phyloP scores from a whole-genome alignment of 2,797 vertebrate genomes.

The Muscicapa comitata region DNA sequence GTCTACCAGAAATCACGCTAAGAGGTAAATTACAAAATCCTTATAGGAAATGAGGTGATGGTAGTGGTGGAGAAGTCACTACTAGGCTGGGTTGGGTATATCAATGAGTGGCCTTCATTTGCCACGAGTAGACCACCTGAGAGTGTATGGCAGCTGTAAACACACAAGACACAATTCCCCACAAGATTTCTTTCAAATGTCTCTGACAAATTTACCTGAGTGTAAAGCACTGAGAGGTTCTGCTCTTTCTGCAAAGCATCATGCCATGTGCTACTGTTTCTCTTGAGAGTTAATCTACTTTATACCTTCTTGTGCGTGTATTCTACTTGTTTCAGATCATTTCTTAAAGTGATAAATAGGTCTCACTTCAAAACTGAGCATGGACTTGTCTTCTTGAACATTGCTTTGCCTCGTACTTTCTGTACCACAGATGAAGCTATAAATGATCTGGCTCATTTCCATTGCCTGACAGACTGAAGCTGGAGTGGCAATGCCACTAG shows the following conservation, averaged over 20 bases:
- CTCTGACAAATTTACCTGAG: neutral
- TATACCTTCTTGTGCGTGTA: neutral
- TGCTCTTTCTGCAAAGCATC: neutral
- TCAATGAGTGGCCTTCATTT: neutral
- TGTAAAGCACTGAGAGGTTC: neutral
- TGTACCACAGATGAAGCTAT: neutral
- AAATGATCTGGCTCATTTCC: constrained; percentile 10
- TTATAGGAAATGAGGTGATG: neutral
- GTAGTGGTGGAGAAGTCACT: neutral
- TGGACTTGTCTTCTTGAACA: neutral
- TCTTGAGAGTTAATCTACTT: neutral
- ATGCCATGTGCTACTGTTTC: neutral
- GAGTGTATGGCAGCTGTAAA: neutral
- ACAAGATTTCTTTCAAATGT: neutral
- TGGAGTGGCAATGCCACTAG: neutral
- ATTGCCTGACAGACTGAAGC: neutral
- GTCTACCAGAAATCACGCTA: neutral
- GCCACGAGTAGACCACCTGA: rapidly evolving
- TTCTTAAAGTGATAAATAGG: neutral
- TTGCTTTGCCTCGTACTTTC: neutral
- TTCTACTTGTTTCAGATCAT: neutral
- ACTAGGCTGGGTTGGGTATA: neutral
- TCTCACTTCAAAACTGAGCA: neutral
- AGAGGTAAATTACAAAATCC: neutral
- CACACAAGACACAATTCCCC: neutral